These are phyloP conservation scores for Chouioia cunea DNA, from an alignment of 2,888 invertebrate genomes.

Conservation along the genomic window DNA sequence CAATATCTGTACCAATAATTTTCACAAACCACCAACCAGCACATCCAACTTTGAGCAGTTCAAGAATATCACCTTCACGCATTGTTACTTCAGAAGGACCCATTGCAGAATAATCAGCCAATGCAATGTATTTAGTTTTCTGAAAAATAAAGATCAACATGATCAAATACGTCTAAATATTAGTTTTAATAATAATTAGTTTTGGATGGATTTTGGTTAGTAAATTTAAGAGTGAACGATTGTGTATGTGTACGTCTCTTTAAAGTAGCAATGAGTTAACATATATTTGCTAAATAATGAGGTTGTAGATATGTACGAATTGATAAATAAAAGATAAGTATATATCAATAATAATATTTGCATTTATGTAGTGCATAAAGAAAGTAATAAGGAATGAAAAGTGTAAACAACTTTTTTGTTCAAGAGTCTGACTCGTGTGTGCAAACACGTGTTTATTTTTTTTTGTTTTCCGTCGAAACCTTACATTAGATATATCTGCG, in stretches of 20 bases:
- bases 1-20: constrained; percentile 79
- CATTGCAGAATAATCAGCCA: constrained; percentile 93
- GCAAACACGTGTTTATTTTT: neutral
- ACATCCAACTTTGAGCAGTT: constrained; percentile 91
- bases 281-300: neutral
- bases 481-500: constrained; percentile 26
- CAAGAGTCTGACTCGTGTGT: constrained; percentile 1
- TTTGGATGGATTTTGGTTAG: neutral
- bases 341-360: constrained; percentile 1
- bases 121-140: constrained; percentile 86
- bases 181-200: neutral
- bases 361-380: constrained; percentile 7
- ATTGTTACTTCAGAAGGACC: constrained; percentile 92
- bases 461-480: neutral
- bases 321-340: neutral
- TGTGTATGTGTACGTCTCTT: neutral
- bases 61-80: constrained; percentile 90
- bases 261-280: neutral
- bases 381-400: constrained; percentile 13
- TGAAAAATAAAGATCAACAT: constrained; percentile 58
- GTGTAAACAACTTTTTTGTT: constrained; percentile 6
- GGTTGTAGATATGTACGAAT: too few relatives aligned
- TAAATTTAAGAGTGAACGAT: neutral
- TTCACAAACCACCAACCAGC: constrained; percentile 98
- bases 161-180: neutral